phyloP scores from a whole-genome alignment of 2,888 invertebrate genomes.

The Eledona agricola region DNA sequence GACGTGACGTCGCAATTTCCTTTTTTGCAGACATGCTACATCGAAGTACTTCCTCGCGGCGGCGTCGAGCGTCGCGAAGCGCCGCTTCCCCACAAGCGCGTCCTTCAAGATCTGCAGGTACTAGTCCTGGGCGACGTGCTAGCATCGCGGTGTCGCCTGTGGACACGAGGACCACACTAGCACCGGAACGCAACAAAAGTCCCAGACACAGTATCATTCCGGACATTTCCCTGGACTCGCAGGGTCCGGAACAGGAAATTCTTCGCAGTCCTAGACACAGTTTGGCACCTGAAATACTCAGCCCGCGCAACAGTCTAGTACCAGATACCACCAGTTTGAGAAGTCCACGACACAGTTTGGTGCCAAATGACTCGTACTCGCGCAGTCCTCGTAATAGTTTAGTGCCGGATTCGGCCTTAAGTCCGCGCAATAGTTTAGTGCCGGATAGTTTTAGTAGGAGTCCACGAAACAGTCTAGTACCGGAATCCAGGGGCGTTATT shows the following conservation, averaged over 20 bases:
- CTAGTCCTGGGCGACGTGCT: conserved; percentile 59
- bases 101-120: conserved; percentile 63
- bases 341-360: conserved; percentile 66
- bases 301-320: conserved; percentile 70
- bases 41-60: conserved; percentile 71
- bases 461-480: conserved; percentile 68
- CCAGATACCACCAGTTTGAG: conserved; percentile 65
- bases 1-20: neutral
- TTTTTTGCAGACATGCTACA: conserved; percentile 66
- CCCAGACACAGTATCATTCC: conserved; percentile 62
- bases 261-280: conserved; percentile 70
- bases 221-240: conserved; percentile 62
- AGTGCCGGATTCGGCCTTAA: conserved; percentile 56
- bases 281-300: conserved; percentile 66
- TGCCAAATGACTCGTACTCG: conserved; percentile 68
- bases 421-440: conserved; percentile 66
- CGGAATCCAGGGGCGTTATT: conserved; percentile 63
- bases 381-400: conserved; percentile 66
- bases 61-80: conserved; percentile 73
- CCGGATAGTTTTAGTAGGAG: conserved; percentile 68
- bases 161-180: conserved; percentile 53
- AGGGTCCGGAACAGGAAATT: conserved; percentile 61
- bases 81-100: conserved; percentile 73
- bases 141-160: conserved; percentile 61
- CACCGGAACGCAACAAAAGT: conserved; percentile 62